These are phyloP conservation scores for Nasua narica DNA, from an alignment of 2,797 vertebrate species.

Conservation along the genomic window DNA sequence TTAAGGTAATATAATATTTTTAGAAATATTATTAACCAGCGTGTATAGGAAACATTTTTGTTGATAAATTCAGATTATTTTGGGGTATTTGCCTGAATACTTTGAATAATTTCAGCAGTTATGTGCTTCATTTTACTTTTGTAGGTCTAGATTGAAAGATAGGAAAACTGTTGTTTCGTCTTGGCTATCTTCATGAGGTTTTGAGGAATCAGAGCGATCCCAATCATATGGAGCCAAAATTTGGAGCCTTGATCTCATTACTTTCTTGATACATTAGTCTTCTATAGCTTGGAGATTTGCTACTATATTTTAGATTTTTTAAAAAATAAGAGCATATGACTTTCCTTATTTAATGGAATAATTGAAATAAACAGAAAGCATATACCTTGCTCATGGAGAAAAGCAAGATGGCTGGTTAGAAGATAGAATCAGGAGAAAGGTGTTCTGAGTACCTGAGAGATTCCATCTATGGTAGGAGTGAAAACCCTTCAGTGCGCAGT, in stretches of 20 bases:
- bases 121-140: not conserved
- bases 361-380: not conserved
- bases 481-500: not conserved
- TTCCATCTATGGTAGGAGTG: accelerated
- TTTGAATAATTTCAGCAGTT: not conserved
- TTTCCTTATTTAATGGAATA: not conserved
- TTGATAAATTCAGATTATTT: not conserved
- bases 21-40: not conserved
- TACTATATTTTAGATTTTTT: not conserved
- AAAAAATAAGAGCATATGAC: not conserved
- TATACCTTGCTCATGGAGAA: not conserved
- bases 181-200: not conserved
- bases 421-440: not conserved
- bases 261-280: not conserved
- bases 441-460: not conserved
- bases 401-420: not conserved
- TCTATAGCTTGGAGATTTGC: not conserved
- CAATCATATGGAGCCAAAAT: not conserved
- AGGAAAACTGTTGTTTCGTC: not conserved
- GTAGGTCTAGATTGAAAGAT: not conserved
- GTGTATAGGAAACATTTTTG: not conserved
- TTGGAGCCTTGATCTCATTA: not conserved
- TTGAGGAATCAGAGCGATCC: not conserved
- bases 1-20: not conserved
- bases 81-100: not conserved